phyloP scores from a whole-genome alignment of 2,888 invertebrate genomes.

The Thymelicus acteon region DNA sequence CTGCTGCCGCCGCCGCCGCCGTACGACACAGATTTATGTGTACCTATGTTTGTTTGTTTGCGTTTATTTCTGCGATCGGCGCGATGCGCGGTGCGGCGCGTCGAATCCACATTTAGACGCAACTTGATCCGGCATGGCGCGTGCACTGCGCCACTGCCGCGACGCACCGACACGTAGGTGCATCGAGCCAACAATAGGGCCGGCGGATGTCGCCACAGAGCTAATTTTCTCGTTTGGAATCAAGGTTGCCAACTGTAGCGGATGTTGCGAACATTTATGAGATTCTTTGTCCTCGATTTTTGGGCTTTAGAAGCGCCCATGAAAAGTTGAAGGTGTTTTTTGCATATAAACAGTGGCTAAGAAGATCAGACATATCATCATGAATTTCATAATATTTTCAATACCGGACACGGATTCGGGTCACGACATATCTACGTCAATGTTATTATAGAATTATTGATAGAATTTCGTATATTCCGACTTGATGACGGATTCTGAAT shows the following conservation, averaged over 20 bases:
- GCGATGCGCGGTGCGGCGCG: conserved; percentile 59
- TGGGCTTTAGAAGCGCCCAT: neutral
- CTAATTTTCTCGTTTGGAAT: conserved; percentile 43
- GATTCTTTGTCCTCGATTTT: neutral
- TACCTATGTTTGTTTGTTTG: conserved; percentile 61
- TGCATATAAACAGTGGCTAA: no score
- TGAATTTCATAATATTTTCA: no score
- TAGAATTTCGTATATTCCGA: no score
- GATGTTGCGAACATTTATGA: neutral
- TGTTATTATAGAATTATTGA: no score
- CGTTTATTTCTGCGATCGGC: conserved; percentile 72
- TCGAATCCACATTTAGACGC: conserved; percentile 74
- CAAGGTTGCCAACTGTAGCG: conserved; percentile 27
- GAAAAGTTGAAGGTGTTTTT: no score
- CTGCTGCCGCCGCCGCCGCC: conserved; percentile 12
- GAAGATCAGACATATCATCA: no score
- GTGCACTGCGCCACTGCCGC: conserved; percentile 41
- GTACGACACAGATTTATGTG: conserved; percentile 35
- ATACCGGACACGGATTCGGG: no score
- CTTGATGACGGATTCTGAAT: no score
- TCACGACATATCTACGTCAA: no score
- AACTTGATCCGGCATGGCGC: conserved; percentile 67
- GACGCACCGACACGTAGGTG: conserved; percentile 55
- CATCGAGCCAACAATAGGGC: conserved; percentile 61
- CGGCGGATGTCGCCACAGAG: conserved; percentile 34